Evolutionary conservation across 2,797 vertebrate genomes (phyloP).

Genomic region (Bufotes viridis): DNA sequence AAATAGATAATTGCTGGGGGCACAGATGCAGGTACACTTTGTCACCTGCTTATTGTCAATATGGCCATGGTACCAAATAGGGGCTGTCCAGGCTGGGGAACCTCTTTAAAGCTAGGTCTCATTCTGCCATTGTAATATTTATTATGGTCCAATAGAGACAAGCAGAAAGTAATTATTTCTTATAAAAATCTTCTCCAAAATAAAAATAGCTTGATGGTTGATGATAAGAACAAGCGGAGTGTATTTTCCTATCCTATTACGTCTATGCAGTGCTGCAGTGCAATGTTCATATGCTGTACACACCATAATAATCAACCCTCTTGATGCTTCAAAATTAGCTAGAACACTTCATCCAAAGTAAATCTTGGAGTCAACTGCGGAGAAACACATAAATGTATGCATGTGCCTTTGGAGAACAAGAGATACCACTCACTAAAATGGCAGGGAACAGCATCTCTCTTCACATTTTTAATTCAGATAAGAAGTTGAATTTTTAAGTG

Average conservation of each 20-base stretch:
- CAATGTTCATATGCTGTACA: constrained; percentile 36
- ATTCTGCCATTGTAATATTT: neutral
- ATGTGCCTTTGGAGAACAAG: constrained; percentile 60
- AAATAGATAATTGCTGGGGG: too few relatives aligned
- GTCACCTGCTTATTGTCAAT: too few relatives aligned
- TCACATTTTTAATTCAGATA: constrained; percentile 63
- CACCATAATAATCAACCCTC: constrained; percentile 57
- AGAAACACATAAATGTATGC: constrained; percentile 61
- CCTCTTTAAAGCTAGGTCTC: neutral
- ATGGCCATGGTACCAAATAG: too few relatives aligned
- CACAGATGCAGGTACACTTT: too few relatives aligned
- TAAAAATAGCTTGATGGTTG: constrained; percentile 21
- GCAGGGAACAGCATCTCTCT: constrained; percentile 53
- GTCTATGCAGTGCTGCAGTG: constrained; percentile 24
- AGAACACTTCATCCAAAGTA: constrained; percentile 60
- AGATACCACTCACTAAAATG: constrained; percentile 61
- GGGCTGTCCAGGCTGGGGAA: too few relatives aligned
- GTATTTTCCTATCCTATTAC: constrained; percentile 50
- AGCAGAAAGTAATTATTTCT: neutral
- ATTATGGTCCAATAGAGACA: too few relatives aligned
- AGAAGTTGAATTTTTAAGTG: constrained; percentile 60
- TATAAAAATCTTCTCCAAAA: neutral
- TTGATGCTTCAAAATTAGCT: constrained; percentile 58
- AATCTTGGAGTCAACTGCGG: constrained; percentile 54
- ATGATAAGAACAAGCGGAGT: constrained; percentile 37